Percentiles rank a stretch among this genome's conserved stretches.
Evolutionary conservation across 2,113 vertebrate genomes (phyloP).

Genomic region (Collichthys lucidus): DNA sequence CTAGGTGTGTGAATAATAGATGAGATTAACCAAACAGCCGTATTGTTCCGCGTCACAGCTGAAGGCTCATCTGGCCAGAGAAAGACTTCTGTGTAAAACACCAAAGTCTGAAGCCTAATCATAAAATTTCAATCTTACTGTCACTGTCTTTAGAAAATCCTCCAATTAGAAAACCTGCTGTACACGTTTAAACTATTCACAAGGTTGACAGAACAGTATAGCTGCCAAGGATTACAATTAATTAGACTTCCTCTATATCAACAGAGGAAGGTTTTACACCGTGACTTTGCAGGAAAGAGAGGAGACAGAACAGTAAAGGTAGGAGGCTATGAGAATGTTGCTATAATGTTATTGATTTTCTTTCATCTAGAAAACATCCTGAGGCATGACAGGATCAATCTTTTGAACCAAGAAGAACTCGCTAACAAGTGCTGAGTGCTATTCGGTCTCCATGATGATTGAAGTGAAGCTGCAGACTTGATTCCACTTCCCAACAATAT

Average conservation of each 20-base stretch:
- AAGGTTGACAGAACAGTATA: neutral
- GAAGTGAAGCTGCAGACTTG: neutral
- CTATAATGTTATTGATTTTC: neutral
- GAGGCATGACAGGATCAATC: neutral
- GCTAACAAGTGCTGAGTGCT: neutral
- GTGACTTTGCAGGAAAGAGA: neutral
- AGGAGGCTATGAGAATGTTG: neutral
- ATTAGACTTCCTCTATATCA: neutral
- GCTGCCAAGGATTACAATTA: neutral
- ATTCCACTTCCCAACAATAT: no score
- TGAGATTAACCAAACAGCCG: conserved; percentile 30
- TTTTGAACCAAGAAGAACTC: neutral
- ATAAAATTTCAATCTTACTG: neutral
- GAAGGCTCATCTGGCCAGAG: conserved; percentile 13
- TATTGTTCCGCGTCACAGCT: conserved; percentile 7
- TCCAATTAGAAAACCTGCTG: neutral
- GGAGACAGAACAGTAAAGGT: neutral
- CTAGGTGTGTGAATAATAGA: conserved; percentile 65
- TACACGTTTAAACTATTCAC: neutral
- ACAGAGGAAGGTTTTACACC: neutral
- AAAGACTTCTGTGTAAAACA: neutral
- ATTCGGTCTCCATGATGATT: neutral
- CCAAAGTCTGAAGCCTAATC: neutral
- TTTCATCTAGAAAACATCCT: neutral
- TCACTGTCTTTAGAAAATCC: neutral